Evolutionary conservation across 2,113 vertebrate species (phyloP).

Genomic region (Cottus gobio): DNA sequence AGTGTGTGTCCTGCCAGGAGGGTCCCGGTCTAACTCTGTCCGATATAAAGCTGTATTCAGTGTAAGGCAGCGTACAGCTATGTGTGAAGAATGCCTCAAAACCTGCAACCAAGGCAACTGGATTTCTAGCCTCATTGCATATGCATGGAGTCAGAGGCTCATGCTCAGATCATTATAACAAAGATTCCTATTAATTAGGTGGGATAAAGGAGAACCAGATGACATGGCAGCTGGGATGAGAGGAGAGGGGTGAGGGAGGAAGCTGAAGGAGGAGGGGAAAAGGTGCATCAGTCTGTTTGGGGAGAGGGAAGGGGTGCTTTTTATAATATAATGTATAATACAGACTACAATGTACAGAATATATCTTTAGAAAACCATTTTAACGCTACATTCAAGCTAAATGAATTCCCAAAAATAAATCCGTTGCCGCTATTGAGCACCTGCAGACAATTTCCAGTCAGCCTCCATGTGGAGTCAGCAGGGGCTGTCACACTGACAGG

Average conservation of each 20-base stretch:
- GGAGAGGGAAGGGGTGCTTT: slow-evolving; percentile 24
- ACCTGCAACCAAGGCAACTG: slow-evolving; percentile 75
- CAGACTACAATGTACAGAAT: background rate
- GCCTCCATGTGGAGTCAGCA: slow-evolving; percentile 41
- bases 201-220: slow-evolving; percentile 82
- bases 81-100: slow-evolving; percentile 67
- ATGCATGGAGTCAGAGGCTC: slow-evolving; percentile 82
- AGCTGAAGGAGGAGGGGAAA: slow-evolving; percentile 51
- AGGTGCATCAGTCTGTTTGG: slow-evolving; percentile 59
- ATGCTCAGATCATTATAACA: slow-evolving; percentile 85
- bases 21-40: slow-evolving; percentile 58
- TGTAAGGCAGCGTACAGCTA: slow-evolving; percentile 48
- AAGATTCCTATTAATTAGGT: slow-evolving; percentile 87
- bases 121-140: slow-evolving; percentile 77
- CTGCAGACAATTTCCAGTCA: slow-evolving; percentile 52
- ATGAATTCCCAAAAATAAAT: slow-evolving; percentile 30
- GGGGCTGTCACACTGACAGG: slow-evolving; percentile 60
- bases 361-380: slow-evolving; percentile 20
- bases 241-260: slow-evolving; percentile 67
- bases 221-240: slow-evolving; percentile 80
- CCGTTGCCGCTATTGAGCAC: slow-evolving; percentile 35
- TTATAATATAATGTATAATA: slow-evolving; percentile 19
- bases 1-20: slow-evolving; percentile 85
- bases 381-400: slow-evolving; percentile 20
- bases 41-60: slow-evolving; percentile 76